These are phyloP conservation scores for Lepidurus packardi DNA, from an alignment of 1,140 invertebrate species.

Conservation along the genomic window DNA sequence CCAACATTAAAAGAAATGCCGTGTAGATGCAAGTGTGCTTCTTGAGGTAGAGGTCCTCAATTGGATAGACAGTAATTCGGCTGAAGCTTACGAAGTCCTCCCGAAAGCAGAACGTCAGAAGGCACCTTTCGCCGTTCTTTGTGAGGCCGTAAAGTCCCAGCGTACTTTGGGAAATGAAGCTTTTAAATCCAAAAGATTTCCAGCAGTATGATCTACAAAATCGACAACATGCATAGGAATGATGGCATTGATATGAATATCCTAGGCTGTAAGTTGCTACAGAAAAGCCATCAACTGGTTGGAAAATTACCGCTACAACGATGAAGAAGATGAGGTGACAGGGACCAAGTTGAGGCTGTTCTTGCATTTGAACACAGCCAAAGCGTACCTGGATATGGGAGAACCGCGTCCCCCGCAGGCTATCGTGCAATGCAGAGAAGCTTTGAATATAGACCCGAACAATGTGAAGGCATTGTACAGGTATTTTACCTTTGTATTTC, in stretches of 20 bases:
- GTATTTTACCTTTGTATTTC: not conserved
- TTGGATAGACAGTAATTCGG: not conserved
- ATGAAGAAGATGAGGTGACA: constrained; percentile 5
- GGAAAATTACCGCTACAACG: not conserved
- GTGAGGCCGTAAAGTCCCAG: not conserved
- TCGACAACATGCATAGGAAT: not conserved
- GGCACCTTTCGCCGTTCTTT: not conserved
- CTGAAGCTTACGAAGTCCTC: not conserved
- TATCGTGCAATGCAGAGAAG: not conserved
- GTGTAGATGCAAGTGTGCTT: not conserved
- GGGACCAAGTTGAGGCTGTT: not conserved
- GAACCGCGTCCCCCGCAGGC: not conserved
- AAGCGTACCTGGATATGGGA: not conserved
- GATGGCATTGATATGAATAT: not conserved
- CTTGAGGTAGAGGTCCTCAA: not conserved
- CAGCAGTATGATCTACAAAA: not conserved
- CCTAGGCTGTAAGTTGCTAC: not conserved
- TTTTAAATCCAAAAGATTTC: not conserved
- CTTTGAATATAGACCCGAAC: not conserved
- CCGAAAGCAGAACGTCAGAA: not conserved
- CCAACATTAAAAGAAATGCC: not conserved
- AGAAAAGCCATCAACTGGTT: not conserved
- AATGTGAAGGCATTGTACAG: not conserved
- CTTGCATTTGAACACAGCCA: not conserved
- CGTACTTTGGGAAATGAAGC: not conserved